These are phyloP conservation scores for Erpornis zantholeuca DNA, from an alignment of 2,113 vertebrate genomes.

Conservation along the genomic window DNA sequence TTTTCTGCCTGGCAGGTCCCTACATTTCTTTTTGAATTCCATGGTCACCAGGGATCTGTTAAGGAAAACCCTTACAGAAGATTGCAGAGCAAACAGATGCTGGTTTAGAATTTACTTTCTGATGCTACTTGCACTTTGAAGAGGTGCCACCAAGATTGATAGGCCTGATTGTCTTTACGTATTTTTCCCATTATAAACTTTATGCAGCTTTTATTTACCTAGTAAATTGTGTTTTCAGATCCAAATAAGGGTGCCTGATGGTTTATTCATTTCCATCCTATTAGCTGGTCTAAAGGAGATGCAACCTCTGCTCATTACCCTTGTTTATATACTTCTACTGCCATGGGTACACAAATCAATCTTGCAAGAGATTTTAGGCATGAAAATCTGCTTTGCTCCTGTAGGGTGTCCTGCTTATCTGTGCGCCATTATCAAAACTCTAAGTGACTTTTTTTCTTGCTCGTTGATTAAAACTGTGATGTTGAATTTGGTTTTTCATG, in stretches of 20 bases:
- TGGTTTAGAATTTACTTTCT: not conserved
- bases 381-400: not conserved
- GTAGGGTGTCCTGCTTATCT: not conserved
- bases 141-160: not conserved
- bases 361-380: not conserved
- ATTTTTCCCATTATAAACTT: not conserved
- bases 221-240: not conserved
- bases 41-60: not conserved
- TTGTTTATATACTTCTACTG: not conserved
- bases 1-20: not conserved
- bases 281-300: not conserved
- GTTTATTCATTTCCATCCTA: not conserved
- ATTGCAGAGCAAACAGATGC: not conserved
- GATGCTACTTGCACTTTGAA: not conserved
- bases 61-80: not conserved
- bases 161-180: not conserved
- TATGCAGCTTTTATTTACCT: not conserved
- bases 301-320: not conserved
- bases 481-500: not conserved
- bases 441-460: not conserved
- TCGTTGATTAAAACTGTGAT: not conserved
- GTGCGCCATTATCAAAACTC: not conserved
- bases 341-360: not conserved
- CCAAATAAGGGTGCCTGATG: not conserved
- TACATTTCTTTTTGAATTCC: not conserved